phyloP scores from a whole-genome alignment of 2,113 vertebrate genomes.

The Solea senegalensis region DNA sequence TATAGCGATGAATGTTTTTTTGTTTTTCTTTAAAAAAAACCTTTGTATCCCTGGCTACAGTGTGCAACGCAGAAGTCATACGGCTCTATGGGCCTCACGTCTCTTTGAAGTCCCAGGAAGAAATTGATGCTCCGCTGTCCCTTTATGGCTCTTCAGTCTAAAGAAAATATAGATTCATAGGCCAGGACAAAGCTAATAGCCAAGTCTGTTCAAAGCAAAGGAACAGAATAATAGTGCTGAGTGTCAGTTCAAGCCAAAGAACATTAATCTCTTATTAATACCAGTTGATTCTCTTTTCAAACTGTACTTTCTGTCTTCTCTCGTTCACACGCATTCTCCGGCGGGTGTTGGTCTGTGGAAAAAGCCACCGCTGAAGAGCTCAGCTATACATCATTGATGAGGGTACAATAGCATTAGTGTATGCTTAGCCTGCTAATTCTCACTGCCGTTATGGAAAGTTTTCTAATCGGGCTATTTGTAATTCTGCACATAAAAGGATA shows the following conservation, averaged over 20 bases:
- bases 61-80: constrained; percentile 56
- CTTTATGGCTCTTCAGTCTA: constrained; percentile 71
- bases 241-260: constrained; percentile 63
- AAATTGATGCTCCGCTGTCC: constrained; percentile 75
- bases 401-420: constrained; percentile 73
- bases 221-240: constrained; percentile 57
- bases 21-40: constrained; percentile 15
- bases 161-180: constrained; percentile 76
- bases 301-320: constrained; percentile 54
- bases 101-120: constrained; percentile 74
- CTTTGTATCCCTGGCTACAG: constrained; percentile 68
- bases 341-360: constrained; percentile 50
- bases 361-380: constrained; percentile 64
- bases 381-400: constrained; percentile 78
- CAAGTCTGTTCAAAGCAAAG: constrained; percentile 59
- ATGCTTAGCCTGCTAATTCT: constrained; percentile 74
- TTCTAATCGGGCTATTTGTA: constrained; percentile 70
- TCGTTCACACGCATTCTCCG: constrained; percentile 40
- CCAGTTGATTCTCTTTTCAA: constrained; percentile 72
- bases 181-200: constrained; percentile 69
- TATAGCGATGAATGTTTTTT: constrained; percentile 70
- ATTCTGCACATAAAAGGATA: constrained; percentile 69
- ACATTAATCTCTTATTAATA: constrained; percentile 77
- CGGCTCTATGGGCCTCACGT: constrained; percentile 48
- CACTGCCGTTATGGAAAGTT: constrained; percentile 68